Percentiles rank a stretch among this genome's conserved stretches.
Conservation (phyloP, 2,113 vertebrate species). For the Nibea albiflora region DNA sequence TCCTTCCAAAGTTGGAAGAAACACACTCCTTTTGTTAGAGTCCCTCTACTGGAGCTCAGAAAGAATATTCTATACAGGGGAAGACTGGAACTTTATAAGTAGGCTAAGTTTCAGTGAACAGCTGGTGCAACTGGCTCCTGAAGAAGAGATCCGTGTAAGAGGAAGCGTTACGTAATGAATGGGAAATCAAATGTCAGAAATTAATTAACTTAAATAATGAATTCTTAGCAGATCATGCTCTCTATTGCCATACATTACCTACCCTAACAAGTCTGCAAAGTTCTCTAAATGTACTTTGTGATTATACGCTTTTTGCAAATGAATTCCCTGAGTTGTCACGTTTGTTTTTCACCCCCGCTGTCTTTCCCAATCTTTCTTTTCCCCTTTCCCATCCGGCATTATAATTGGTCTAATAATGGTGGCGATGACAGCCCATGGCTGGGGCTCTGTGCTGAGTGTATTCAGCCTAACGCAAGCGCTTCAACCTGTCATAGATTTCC, state of each 20-base stretch:
- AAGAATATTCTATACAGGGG: background rate
- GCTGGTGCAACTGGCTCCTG: background rate
- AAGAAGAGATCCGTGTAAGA: background rate
- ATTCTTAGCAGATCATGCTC: background rate
- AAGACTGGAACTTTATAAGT: background rate
- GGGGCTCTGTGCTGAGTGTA: slow-evolving; percentile 8
- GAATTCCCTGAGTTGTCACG: slow-evolving; percentile 35
- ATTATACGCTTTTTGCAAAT: slow-evolving; percentile 40
- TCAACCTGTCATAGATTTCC: slow-evolving; percentile 47
- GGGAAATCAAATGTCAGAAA: slow-evolving; percentile 30
- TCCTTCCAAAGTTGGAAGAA: too few species aligned
- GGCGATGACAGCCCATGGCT: slow-evolving; percentile 36
- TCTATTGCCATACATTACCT: background rate
- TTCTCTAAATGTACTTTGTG: slow-evolving; percentile 38
- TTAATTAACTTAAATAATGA: slow-evolving; percentile 17
- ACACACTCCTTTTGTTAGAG: background rate
- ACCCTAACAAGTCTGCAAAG: slow-evolving; percentile 25
- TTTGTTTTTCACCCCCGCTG: slow-evolving; percentile 37
- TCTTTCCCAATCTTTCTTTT: slow-evolving; percentile 19
- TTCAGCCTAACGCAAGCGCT: slow-evolving; percentile 22
- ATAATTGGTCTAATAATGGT: slow-evolving; percentile 65
- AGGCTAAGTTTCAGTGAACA: background rate
- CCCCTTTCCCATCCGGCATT: slow-evolving; percentile 18
- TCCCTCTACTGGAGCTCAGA: background rate
- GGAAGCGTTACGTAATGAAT: slow-evolving; percentile 11